phyloP scores from a whole-genome alignment of 2,888 invertebrate species.

The Cloeon dipterum region DNA sequence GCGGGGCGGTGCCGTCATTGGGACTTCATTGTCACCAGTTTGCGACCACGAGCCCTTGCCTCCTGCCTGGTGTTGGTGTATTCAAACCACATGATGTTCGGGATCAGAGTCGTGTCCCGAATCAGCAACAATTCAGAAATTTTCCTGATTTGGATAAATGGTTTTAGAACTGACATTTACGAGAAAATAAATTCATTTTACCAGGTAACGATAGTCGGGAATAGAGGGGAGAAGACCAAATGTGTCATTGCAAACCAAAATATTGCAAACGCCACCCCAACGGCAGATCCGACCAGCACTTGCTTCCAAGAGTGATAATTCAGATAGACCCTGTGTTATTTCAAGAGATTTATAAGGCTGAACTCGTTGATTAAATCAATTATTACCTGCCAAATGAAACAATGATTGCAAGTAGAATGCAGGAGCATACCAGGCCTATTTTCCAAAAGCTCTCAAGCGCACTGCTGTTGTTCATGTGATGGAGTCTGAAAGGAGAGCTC shows the following conservation, averaged over 20 bases:
- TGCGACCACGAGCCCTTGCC: conserved; percentile 52
- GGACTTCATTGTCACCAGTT: conserved; percentile 56
- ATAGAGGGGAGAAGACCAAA: conserved; percentile 56
- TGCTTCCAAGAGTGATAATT: conserved; percentile 67
- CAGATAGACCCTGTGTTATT: conserved; percentile 43
- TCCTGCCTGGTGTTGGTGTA: conserved; percentile 72
- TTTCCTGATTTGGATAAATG: conserved; percentile 32
- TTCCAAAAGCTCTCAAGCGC: conserved; percentile 49
- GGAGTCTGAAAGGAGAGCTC: conserved; percentile 32
- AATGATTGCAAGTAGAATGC: conserved; percentile 9
- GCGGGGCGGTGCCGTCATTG: conserved; percentile 45
- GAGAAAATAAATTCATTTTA: conserved; percentile 23
- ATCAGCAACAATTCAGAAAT: conserved; percentile 65
- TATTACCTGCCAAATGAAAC: conserved; percentile 12
- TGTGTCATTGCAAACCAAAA: conserved; percentile 67
- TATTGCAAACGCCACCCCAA: conserved; percentile 50
- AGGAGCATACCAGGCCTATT: conserved; percentile 10
- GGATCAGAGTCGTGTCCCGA: conserved; percentile 72
- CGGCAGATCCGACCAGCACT: conserved; percentile 52
- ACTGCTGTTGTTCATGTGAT: conserved; percentile 59
- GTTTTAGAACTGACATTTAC: background rate
- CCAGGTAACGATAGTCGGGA: conserved; percentile 68
- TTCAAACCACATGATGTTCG: conserved; percentile 83
- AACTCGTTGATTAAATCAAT: background rate
- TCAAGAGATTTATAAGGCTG: background rate